Evolutionary conservation across 2,888 invertebrate genomes (phyloP).

Genomic region (Pecten maximus): DNA sequence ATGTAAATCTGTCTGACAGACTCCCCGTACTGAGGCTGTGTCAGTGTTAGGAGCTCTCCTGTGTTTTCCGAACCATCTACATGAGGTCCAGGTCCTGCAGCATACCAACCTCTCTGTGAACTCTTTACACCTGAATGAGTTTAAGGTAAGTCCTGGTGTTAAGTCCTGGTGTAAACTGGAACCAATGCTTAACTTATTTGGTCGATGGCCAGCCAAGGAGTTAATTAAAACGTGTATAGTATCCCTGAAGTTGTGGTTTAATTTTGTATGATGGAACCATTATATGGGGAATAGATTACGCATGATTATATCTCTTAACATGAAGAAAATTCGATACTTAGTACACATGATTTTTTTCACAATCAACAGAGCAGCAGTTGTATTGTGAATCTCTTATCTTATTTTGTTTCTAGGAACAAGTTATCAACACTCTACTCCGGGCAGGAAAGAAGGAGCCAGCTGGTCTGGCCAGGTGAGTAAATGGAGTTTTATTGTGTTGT

Average conservation of each 20-base stretch:
- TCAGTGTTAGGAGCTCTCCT: slow-evolving; percentile 93
- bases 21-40: slow-evolving; percentile 94
- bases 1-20: slow-evolving; percentile 82
- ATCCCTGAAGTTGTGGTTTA: too few species aligned
- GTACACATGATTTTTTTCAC: too few species aligned
- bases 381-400: neutral
- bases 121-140: slow-evolving; percentile 86
- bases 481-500: too few species aligned
- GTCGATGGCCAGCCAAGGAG: too few species aligned
- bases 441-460: slow-evolving; percentile 95
- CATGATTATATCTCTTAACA: too few species aligned
- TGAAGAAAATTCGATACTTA: too few species aligned
- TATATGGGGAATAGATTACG: too few species aligned
- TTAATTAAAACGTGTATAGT: too few species aligned
- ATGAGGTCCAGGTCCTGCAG: slow-evolving; percentile 81
- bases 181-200: neutral
- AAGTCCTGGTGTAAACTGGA: neutral
- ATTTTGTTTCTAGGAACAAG: slow-evolving; percentile 88
- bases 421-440: slow-evolving; percentile 92
- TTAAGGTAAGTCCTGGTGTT: slow-evolving; percentile 85
- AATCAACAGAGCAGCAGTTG: neutral
- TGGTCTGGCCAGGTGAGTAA: slow-evolving; percentile 89
- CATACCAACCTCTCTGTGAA: slow-evolving; percentile 33
- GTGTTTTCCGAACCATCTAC: slow-evolving; percentile 89
- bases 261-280: too few species aligned